These are phyloP conservation scores for Pogonomyrmex barbatus DNA, from an alignment of 1,140 invertebrate genomes.

Conservation along the genomic window DNA sequence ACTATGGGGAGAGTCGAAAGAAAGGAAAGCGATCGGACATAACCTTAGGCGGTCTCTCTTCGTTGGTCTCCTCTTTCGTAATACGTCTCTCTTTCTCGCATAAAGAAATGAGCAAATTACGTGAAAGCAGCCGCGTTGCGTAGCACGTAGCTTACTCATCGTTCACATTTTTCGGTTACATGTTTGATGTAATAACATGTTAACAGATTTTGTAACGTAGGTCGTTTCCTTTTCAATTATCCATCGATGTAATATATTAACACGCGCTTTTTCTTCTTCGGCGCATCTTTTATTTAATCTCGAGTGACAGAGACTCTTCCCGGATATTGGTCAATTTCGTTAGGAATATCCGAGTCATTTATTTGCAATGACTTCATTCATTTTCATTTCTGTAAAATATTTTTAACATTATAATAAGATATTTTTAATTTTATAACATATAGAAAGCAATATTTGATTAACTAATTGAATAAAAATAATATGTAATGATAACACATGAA, in stretches of 20 bases:
- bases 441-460: no score
- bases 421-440: no score
- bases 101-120: constrained; percentile 62
- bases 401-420: no score
- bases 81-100: constrained; percentile 36
- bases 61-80: constrained; percentile 29
- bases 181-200: constrained; percentile 45
- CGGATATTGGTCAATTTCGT: neutral
- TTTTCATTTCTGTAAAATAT: neutral
- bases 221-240: constrained; percentile 8
- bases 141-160: constrained; percentile 59
- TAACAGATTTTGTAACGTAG: constrained; percentile 29
- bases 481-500: neutral
- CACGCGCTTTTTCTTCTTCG: neutral
- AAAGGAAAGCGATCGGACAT: constrained; percentile 61
- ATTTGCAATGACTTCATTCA: neutral
- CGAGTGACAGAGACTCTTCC: no score
- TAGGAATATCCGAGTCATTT: neutral
- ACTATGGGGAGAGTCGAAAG: constrained; percentile 42
- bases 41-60: constrained; percentile 62
- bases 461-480: no score
- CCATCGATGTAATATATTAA: neutral
- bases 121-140: constrained; percentile 57
- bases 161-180: constrained; percentile 49
- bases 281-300: neutral